phyloP scores from a whole-genome alignment of 1,140 invertebrate genomes.

The Cydia amplana region DNA sequence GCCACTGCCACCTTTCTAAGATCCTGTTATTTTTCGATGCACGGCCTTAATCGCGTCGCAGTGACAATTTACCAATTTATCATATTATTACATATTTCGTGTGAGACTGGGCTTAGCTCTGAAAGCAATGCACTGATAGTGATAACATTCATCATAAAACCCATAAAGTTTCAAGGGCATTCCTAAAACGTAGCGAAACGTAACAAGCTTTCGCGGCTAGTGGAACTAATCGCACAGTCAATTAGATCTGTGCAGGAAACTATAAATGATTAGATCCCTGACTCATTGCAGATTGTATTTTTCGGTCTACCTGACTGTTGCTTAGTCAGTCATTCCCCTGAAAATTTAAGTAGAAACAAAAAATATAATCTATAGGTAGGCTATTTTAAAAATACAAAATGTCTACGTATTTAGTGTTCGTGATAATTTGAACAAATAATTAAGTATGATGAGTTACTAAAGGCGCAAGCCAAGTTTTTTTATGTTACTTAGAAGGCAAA shows the following conservation, averaged over 20 bases:
- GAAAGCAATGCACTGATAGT: not conserved
- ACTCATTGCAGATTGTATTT: slow-evolving; percentile 54
- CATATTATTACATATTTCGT: no score
- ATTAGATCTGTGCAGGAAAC: slow-evolving; percentile 67
- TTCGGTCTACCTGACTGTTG: slow-evolving; percentile 47
- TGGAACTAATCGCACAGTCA: slow-evolving; percentile 67
- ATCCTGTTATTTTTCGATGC: no score
- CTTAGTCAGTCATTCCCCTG: slow-evolving; percentile 44
- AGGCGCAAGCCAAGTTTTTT: no score
- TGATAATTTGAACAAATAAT: no score
- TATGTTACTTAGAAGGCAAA: no score
- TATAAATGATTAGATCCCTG: slow-evolving; percentile 63
- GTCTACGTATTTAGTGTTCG: no score
- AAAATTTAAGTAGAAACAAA: slow-evolving; percentile 31
- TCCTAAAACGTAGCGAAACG: slow-evolving; percentile 48
- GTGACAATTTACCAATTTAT: no score
- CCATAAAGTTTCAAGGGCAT: slow-evolving; percentile 47
- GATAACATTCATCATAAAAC: slow-evolving; percentile 4
- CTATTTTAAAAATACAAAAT: not conserved
- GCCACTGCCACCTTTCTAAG: no score
- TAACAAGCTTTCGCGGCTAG: slow-evolving; percentile 55
- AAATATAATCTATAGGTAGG: not conserved
- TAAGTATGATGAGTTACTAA: no score
- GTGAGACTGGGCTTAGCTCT: not conserved
- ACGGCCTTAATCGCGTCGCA: no score